Evolutionary conservation across 2,888 invertebrate genomes (phyloP).

Genomic region (Danaus chrysippus): DNA sequence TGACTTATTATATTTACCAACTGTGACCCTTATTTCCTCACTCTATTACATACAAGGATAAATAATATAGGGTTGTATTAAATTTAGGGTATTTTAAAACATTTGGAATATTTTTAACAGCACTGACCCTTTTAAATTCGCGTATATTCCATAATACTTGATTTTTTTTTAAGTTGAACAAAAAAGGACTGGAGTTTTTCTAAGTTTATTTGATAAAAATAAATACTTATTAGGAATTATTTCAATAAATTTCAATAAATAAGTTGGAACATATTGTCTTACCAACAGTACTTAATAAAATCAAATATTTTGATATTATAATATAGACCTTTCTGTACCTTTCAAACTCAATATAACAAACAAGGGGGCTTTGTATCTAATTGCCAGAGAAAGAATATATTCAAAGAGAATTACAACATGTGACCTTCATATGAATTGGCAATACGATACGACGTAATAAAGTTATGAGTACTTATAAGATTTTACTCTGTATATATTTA

Average conservation of each 20-base stretch:
- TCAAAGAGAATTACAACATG: slow-evolving; percentile 27
- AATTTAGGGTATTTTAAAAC: not conserved
- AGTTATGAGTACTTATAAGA: slow-evolving; percentile 1
- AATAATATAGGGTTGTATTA: not conserved
- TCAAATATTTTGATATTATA: not conserved
- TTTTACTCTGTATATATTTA: not conserved
- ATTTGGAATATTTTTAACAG: slow-evolving; percentile 21
- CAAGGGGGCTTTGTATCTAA: slow-evolving; percentile 31
- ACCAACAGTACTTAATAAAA: no score
- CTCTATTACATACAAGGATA: not conserved
- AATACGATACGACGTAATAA: slow-evolving; percentile 16
- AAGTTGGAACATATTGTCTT: no score
- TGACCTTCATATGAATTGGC: slow-evolving; percentile 26
- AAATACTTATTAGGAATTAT: no score
- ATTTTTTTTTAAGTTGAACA: slow-evolving; percentile 6
- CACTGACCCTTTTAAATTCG: slow-evolving; percentile 23
- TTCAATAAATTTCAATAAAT: no score
- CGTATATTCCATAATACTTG: slow-evolving; percentile 19
- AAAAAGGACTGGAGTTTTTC: slow-evolving; percentile 6
- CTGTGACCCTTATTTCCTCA: not conserved
- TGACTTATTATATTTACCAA: not conserved
- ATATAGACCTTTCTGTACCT: slow-evolving; percentile 10
- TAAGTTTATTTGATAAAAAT: not conserved
- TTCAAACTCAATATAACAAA: slow-evolving; percentile 14
- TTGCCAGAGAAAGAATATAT: slow-evolving; percentile 31